Percentiles rank a stretch among this genome's conserved stretches.
phyloP scores from a whole-genome alignment of 2,888 invertebrate species.

The Trichopria drosophilae region DNA sequence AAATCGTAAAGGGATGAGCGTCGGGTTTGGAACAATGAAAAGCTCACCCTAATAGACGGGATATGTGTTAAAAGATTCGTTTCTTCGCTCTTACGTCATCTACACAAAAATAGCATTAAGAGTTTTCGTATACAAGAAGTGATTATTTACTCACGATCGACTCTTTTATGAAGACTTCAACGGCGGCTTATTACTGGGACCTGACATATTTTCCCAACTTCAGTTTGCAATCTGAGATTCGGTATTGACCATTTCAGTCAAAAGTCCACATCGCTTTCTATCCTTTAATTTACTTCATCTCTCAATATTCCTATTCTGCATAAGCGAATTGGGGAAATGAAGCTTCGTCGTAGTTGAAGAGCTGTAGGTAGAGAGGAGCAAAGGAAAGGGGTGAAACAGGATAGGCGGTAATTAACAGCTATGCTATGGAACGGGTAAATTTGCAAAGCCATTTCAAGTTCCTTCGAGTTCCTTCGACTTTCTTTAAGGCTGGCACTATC shows the following conservation, averaged over 20 bases:
- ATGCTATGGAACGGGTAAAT: conserved; percentile 45
- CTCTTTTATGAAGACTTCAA: too few relatives aligned
- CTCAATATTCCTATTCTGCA: neutral
- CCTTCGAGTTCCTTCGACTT: conserved; percentile 43
- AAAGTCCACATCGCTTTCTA: conserved; percentile 22
- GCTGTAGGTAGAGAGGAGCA: too few relatives aligned
- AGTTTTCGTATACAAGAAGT: too few relatives aligned
- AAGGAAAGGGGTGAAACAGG: conserved; percentile 23
- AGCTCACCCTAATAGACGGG: conserved; percentile 30
- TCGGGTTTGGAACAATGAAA: conserved; percentile 31
- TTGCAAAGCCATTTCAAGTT: conserved; percentile 57
- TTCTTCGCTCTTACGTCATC: conserved; percentile 1
- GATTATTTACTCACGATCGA: too few relatives aligned
- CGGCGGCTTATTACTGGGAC: too few relatives aligned
- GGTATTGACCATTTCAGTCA: conserved; percentile 27
- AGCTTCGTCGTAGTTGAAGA: too few relatives aligned
- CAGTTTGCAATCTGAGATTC: too few relatives aligned
- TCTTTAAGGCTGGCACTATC: conserved; percentile 39
- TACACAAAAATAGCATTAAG: too few relatives aligned
- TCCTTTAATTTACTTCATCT: conserved; percentile 16
- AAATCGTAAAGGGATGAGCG: conserved; percentile 14
- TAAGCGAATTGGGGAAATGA: conserved; percentile 10
- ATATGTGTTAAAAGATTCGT: conserved; percentile 11
- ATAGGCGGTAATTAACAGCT: conserved; percentile 48
- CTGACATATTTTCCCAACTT: too few relatives aligned